phyloP scores from a whole-genome alignment of 2,797 vertebrate species.

The Peromyscus melanophrys region DNA sequence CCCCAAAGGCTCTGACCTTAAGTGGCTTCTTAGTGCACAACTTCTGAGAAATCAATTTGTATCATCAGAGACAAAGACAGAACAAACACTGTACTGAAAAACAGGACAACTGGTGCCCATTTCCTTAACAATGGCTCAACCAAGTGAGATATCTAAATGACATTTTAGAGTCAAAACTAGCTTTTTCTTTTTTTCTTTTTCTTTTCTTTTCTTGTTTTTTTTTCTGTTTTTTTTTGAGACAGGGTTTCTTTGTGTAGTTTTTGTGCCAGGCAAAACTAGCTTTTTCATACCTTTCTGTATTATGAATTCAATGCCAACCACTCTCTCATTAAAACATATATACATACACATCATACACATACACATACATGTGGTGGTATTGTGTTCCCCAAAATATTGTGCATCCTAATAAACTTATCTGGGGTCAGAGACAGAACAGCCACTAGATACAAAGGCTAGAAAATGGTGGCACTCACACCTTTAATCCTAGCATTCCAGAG shows the following conservation, averaged over 20 bases:
- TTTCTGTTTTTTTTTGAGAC: too few species aligned
- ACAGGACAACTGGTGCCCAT: neutral
- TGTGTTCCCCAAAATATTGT: too few species aligned
- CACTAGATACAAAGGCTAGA: too few species aligned
- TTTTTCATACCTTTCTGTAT: neutral
- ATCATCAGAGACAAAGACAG: neutral
- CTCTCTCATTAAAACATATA: neutral
- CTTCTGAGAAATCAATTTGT: neutral
- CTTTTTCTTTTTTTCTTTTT: neutral
- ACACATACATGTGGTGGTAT: too few species aligned
- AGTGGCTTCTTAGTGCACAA: neutral
- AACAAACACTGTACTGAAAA: neutral
- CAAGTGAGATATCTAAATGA: neutral
- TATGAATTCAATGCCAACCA: neutral
- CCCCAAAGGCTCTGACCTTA: neutral
- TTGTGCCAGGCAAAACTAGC: neutral
- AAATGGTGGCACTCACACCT: too few species aligned
- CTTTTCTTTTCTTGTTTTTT: too few species aligned
- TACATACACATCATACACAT: neutral
- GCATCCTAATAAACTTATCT: too few species aligned
- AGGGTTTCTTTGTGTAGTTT: too few species aligned
- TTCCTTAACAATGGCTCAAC: neutral
- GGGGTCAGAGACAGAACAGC: too few species aligned
- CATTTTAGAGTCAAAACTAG: slow-evolving; percentile 8
- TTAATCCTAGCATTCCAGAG: too few species aligned